Evolutionary conservation across 2,888 invertebrate genomes (phyloP).

Genomic region (Anthrax anthrax): DNA sequence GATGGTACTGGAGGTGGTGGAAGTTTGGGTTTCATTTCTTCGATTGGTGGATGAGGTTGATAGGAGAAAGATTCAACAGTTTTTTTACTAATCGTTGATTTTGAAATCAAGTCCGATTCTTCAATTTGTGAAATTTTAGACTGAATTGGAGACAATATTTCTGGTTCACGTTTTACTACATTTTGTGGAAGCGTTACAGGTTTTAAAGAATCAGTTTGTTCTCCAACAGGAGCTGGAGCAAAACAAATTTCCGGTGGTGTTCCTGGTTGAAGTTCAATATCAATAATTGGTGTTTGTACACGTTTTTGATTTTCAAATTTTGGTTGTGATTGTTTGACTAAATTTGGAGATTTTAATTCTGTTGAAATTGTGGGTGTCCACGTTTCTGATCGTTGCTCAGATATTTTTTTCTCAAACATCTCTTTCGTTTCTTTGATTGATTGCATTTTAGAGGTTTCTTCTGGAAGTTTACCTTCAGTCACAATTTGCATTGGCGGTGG

Average conservation of each 20-base stretch:
- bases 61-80: conserved; percentile 34
- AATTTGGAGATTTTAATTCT: conserved; percentile 36
- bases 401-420: conserved; percentile 11
- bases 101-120: conserved; percentile 33
- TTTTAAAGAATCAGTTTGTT: too few relatives aligned
- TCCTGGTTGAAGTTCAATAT: conserved; percentile 46
- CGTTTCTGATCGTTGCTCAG: conserved; percentile 15
- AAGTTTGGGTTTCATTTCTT: conserved; percentile 25
- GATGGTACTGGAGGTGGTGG: conserved; percentile 43
- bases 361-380: conserved; percentile 19
- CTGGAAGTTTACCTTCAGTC: too few relatives aligned
- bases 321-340: conserved; percentile 34
- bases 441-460: too few relatives aligned
- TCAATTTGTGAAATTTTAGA: conserved; percentile 32
- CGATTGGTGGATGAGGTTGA: conserved; percentile 36
- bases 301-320: conserved; percentile 20
- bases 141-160: conserved; percentile 32
- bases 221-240: conserved; percentile 38
- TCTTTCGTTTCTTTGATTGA: conserved; percentile 11
- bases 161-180: conserved; percentile 17
- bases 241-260: conserved; percentile 53
- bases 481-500: too few relatives aligned
- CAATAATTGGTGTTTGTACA: conserved; percentile 35
- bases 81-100: conserved; percentile 17
- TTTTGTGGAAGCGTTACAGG: conserved; percentile 13